phyloP scores from a whole-genome alignment of 2,888 invertebrate species.

The Philhelius pedissequus region DNA sequence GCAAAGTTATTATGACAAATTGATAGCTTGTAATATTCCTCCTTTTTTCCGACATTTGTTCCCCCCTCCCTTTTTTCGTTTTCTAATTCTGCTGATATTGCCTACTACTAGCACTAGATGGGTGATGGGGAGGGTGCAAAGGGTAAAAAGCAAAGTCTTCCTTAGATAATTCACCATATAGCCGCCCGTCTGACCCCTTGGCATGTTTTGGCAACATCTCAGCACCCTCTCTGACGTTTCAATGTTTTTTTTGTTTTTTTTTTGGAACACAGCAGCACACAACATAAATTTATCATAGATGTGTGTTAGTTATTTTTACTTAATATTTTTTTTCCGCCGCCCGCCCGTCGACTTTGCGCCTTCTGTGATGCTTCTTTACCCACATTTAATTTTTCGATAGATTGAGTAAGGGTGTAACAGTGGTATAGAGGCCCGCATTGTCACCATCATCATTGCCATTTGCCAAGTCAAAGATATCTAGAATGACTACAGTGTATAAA shows the following conservation, averaged over 20 bases:
- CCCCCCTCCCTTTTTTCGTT: slow-evolving; percentile 6
- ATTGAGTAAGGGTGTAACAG: slow-evolving; percentile 5
- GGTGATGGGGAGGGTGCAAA: no score
- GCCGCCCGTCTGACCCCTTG: slow-evolving; percentile 4
- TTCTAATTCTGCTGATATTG: slow-evolving; percentile 24
- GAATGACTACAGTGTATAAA: background rate
- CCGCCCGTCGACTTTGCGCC: background rate
- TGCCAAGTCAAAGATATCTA: slow-evolving; percentile 27
- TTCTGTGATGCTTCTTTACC: background rate
- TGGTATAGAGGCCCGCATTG: slow-evolving; percentile 48
- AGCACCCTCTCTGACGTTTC: slow-evolving; percentile 33
- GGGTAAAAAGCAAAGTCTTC: no score
- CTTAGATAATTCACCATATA: background rate
- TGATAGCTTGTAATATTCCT: slow-evolving; percentile 72
- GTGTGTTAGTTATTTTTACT: slow-evolving; percentile 34
- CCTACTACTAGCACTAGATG: slow-evolving; percentile 13
- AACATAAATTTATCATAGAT: slow-evolving; percentile 8
- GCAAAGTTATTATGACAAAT: slow-evolving; percentile 72
- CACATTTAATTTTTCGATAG: background rate
- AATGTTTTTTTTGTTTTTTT: background rate
- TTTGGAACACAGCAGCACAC: background rate
- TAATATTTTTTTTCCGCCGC: background rate
- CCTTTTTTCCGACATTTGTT: slow-evolving; percentile 1
- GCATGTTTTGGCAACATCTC: slow-evolving; percentile 56
- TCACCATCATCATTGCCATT: background rate